A percentile compares a stretch with the other conserved stretches of the same genome.
Conservation (phyloP, 2,113 vertebrate genomes). For the Amazona guildingii region DNA sequence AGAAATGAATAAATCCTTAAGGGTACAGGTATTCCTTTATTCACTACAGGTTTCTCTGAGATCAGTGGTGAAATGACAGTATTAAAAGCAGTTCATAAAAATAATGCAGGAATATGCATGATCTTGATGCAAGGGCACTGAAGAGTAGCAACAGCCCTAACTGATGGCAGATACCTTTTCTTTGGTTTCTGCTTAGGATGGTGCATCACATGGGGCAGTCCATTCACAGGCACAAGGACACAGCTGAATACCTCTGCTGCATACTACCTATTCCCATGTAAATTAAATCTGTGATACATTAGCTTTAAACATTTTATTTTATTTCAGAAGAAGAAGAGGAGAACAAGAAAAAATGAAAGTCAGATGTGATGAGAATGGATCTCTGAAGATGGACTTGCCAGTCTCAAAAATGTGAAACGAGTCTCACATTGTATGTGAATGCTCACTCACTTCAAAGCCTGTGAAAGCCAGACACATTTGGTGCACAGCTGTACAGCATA, state of each 20-base stretch:
- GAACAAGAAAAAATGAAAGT: background rate
- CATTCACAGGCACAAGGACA: background rate
- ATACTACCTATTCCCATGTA: background rate
- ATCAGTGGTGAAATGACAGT: background rate
- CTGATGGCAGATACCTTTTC: background rate
- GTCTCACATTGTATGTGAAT: too few relatives aligned
- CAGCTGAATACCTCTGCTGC: background rate
- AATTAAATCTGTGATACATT: background rate
- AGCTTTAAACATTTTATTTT: background rate
- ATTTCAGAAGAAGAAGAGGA: background rate
- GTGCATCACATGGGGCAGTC: background rate
- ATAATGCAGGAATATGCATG: background rate
- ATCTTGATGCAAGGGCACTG: background rate
- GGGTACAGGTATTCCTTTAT: background rate
- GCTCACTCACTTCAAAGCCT: background rate
- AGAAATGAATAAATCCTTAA: background rate
- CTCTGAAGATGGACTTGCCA: background rate
- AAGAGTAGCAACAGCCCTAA: background rate
- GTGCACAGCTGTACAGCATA: background rate
- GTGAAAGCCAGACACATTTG: background rate
- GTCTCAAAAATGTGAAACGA: background rate
- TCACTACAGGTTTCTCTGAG: background rate
- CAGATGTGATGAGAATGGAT: background rate
- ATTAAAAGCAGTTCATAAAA: background rate
- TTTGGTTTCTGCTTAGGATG: background rate